Evolutionary conservation across 1,140 invertebrate genomes (phyloP), one percentile per base, ranked within the genome.

Genomic region (Atta texana): DNA sequence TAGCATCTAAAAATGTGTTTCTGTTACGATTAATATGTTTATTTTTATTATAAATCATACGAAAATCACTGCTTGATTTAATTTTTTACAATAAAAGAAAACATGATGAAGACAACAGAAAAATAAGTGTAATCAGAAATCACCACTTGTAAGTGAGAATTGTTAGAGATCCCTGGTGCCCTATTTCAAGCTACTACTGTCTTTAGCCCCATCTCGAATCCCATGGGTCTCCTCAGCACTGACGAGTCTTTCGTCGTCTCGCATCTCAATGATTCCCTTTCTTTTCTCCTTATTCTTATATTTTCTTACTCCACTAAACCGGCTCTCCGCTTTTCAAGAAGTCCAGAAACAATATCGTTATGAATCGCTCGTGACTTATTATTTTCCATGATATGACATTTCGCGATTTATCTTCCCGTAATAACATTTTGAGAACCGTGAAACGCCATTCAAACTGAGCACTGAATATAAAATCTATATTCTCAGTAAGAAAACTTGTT

Each of bases 211-310:
- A 78, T 81, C 78, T 66, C 86, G 53, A 84, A 14, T 72, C 87
- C 68, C 64, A 51, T 34, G 28, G 63, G 63, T 91, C 88, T 91
- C 71, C 51, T 87, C 87, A 57, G 34, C 10, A 66, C 86, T 81
- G 87, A 92, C 85, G 81, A 89, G 82, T 81, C 91, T 87, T 87
- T 87, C 75, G 74, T 84, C 90, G 85, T 86, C 64, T 82, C 80
- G 91, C 91, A 89, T 92, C 88, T 90, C 90, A 90, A 90, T 91
- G 87, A 74, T 90, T 88, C 31, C 51, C n/a, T 55, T 81, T 44
- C 49, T 76, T 78, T 61, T 78, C 18, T 69, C 14, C 44, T 57
- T 44, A 24, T 14, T 28, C 39, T 85, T 44, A 12, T 76, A 71
- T 53, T 72, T 64, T 71, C 69, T 0, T n/a, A 31, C 21, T 68